These are phyloP conservation scores for Amorpha juglandis DNA, from an alignment of 2,888 invertebrate species.

Conservation along the genomic window DNA sequence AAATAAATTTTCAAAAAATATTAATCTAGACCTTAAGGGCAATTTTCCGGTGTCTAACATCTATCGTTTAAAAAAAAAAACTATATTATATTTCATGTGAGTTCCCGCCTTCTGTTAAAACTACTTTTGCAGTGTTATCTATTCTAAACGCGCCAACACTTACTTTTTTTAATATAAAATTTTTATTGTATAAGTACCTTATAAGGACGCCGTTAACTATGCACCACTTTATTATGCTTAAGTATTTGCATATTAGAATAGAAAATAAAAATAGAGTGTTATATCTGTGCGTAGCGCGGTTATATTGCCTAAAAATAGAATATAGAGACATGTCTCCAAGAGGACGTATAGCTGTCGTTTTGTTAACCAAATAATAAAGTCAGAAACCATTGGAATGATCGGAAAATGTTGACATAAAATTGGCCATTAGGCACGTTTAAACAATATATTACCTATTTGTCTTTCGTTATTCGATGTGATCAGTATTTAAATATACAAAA, in stretches of 20 bases:
- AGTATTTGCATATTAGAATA: slow-evolving; percentile 12
- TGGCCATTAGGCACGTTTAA: too few species aligned
- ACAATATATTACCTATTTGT: too few species aligned
- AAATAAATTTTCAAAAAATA: too few species aligned
- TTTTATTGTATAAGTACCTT: slow-evolving; percentile 9
- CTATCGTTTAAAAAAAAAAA: neutral
- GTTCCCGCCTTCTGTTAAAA: neutral
- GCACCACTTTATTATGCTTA: slow-evolving; percentile 12
- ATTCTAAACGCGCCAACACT: slow-evolving; percentile 6
- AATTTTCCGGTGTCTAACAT: neutral
- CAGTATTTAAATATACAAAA: too few species aligned
- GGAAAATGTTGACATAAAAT: too few species aligned
- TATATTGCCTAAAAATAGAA: slow-evolving; percentile 1
- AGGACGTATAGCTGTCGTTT: neutral
- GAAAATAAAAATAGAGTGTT: neutral
- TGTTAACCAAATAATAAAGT: too few species aligned
- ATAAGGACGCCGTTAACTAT: slow-evolving; percentile 11
- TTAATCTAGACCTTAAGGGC: too few species aligned
- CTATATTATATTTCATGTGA: slow-evolving; percentile 3
- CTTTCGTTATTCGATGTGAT: too few species aligned
- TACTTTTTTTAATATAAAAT: slow-evolving; percentile 12
- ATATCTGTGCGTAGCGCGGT: neutral
- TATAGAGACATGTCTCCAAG: neutral
- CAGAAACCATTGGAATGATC: too few species aligned
- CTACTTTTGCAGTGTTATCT: neutral